Evolutionary conservation across 2,888 invertebrate genomes (phyloP).

Genomic region (Byasa hedistus): DNA sequence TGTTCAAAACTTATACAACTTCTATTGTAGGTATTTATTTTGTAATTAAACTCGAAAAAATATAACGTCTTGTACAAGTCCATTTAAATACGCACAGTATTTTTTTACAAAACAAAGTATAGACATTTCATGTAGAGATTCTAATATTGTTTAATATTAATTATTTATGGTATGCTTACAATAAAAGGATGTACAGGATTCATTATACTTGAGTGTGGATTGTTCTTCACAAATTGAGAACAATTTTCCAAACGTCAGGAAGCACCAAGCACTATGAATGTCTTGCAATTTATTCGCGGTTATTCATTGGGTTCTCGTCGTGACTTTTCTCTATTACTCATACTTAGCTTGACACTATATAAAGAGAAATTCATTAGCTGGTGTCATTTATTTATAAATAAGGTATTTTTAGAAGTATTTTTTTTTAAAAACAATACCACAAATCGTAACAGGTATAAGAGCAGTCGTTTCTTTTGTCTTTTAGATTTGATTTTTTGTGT

Average conservation of each 20-base stretch:
- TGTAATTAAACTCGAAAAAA: too few species aligned
- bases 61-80: too few species aligned
- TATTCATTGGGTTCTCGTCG: conserved; percentile 21
- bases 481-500: too few species aligned
- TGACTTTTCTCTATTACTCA: conserved; percentile 20
- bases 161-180: not conserved
- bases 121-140: too few species aligned
- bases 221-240: conserved; percentile 23
- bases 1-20: too few species aligned
- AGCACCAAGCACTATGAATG: conserved; percentile 24
- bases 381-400: conserved; percentile 11
- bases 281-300: conserved; percentile 22
- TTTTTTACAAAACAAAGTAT: too few species aligned
- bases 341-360: conserved; percentile 20
- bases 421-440: not conserved
- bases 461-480: too few species aligned
- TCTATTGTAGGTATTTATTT: too few species aligned
- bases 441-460: too few species aligned
- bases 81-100: too few species aligned
- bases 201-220: conserved; percentile 11
- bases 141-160: too few species aligned
- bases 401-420: not conserved
- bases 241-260: conserved; percentile 27
- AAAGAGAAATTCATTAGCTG: conserved; percentile 17
- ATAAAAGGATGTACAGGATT: not conserved